A percentile compares a stretch with the other conserved stretches of the same genome.
Evolutionary conservation across 2,888 invertebrate species (phyloP).

Genomic region (Pristionchus mayeri): DNA sequence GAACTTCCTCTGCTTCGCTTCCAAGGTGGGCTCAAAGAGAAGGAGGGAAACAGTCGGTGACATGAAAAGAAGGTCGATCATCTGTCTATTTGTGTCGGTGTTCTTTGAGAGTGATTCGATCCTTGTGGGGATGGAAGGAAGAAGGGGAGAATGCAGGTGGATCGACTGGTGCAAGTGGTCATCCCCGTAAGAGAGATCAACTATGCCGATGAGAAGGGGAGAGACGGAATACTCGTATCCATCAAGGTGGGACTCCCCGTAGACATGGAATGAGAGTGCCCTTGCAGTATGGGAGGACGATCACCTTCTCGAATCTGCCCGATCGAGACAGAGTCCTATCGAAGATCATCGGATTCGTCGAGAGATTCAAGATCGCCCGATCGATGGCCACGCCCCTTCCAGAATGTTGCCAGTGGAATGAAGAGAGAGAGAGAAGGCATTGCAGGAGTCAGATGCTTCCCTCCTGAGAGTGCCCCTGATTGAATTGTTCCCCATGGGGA

Average conservation of each 20-base stretch:
- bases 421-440: background rate
- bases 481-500: slow-evolving; percentile 63
- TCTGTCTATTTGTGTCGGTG: background rate
- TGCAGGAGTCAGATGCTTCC: background rate
- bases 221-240: slow-evolving; percentile 5
- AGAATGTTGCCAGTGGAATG: no score
- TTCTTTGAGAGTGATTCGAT: background rate
- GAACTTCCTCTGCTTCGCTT: slow-evolving; percentile 95
- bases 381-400: slow-evolving; percentile 51
- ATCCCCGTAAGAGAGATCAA: slow-evolving; percentile 68
- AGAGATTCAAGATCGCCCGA: slow-evolving; percentile 57
- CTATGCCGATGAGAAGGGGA: slow-evolving; percentile 68
- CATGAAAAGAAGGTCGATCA: background rate
- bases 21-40: no score
- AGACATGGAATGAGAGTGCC: background rate
- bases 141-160: slow-evolving; percentile 58
- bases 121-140: background rate
- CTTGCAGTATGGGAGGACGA: slow-evolving; percentile 49
- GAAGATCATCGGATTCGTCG: slow-evolving; percentile 61
- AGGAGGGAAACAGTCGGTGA: slow-evolving; percentile 63
- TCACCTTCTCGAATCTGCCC: slow-evolving; percentile 66
- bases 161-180: slow-evolving; percentile 69
- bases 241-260: slow-evolving; percentile 17
- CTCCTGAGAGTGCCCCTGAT: slow-evolving; percentile 54
- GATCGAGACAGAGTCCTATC: slow-evolving; percentile 67